Percentiles rank a stretch among this genome's conserved stretches.
These are phyloP conservation scores for Lysiphlebus fabarum DNA, from an alignment of 1,140 invertebrate species.

Conservation along the genomic window DNA sequence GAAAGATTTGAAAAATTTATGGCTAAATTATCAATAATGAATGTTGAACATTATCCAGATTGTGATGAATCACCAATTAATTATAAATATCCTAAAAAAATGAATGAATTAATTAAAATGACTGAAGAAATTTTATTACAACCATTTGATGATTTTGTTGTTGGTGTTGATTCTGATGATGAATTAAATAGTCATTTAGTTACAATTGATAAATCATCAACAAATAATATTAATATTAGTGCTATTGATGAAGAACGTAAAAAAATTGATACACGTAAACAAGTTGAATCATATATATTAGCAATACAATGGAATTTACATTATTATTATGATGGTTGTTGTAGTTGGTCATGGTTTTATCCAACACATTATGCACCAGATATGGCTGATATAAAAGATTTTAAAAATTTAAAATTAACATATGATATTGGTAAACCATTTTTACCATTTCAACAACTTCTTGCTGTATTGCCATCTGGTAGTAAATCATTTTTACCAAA, in stretches of 20 bases:
- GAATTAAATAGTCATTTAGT: slow-evolving; percentile 37
- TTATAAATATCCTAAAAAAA: slow-evolving; percentile 34
- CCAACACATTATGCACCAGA: slow-evolving; percentile 95
- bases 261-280: slow-evolving; percentile 58
- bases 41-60: slow-evolving; percentile 82
- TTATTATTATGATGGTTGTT: slow-evolving; percentile 95
- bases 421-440: slow-evolving; percentile 88
- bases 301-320: slow-evolving; percentile 95
- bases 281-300: slow-evolving; percentile 83
- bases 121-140: slow-evolving; percentile 57
- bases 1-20: slow-evolving; percentile 84
- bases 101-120: slow-evolving; percentile 61
- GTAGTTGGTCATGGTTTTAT: slow-evolving; percentile 97
- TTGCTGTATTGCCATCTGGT: slow-evolving; percentile 88
- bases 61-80: slow-evolving; percentile 46
- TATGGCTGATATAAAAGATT: slow-evolving; percentile 87
- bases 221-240: slow-evolving; percentile 73
- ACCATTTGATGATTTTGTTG: slow-evolving; percentile 47
- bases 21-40: slow-evolving; percentile 71
- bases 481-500: slow-evolving; percentile 76
- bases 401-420: slow-evolving; percentile 68
- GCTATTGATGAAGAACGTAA: too few relatives aligned
- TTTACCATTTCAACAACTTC: slow-evolving; percentile 89
- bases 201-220: slow-evolving; percentile 55
- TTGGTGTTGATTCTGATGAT: slow-evolving; percentile 37